Percentiles rank a stretch among this genome's conserved stretches.
Conservation (phyloP, 2,113 vertebrate genomes). For the Sinocyclocheilus anshuiensis region DNA sequence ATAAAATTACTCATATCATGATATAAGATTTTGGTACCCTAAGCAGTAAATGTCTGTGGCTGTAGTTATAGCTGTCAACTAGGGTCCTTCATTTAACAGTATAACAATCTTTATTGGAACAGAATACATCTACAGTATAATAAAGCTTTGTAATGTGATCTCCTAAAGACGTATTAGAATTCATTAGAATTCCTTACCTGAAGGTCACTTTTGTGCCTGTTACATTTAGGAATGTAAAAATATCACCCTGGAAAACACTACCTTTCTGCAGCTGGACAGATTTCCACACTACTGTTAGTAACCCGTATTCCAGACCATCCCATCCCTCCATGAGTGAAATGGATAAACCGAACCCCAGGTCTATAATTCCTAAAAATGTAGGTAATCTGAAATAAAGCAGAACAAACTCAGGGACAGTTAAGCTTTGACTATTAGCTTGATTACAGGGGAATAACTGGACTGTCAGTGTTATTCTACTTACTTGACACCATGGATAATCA, state of each 20-base stretch:
- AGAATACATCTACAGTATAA: no score
- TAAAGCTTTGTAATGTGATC: no score
- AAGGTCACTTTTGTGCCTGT: background rate
- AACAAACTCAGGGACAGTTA: background rate
- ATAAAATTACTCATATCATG: no score
- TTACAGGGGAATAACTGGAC: background rate
- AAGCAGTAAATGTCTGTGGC: no score
- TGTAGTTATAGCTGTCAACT: no score
- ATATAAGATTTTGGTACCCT: no score
- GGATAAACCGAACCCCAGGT: slow-evolving; percentile 82
- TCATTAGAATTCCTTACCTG: background rate
- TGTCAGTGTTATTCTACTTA: slow-evolving; percentile 40
- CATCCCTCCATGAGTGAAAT: slow-evolving; percentile 83
- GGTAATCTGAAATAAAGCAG: slow-evolving; percentile 74
- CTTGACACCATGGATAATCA: slow-evolving; percentile 71
- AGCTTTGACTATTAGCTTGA: background rate
- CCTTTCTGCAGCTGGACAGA: slow-evolving; percentile 66
- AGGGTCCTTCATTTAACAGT: no score
- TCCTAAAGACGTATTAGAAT: no score
- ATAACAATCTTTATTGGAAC: no score
- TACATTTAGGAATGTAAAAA: background rate
- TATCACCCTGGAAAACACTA: background rate
- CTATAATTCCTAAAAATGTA: slow-evolving; percentile 86
- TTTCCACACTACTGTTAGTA: slow-evolving; percentile 85
- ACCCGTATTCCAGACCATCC: slow-evolving; percentile 80